Evolutionary conservation across 2,888 invertebrate genomes (phyloP), one percentile per base, ranked within the genome.

Genomic region (Geotrupes spiniger): DNA sequence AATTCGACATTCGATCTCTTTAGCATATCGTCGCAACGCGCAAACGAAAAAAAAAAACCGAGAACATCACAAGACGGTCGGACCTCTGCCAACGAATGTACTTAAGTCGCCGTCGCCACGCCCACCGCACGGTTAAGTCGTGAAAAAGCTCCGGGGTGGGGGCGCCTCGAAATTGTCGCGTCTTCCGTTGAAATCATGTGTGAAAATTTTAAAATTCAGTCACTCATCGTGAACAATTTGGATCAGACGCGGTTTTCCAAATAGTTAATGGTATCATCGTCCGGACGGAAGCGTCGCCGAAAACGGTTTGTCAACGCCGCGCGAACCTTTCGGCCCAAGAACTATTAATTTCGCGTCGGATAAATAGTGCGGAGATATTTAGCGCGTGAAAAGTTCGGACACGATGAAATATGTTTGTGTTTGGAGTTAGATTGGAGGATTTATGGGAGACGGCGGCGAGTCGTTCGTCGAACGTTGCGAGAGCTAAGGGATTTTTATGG

Each of bases 181-280:
- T 50, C 49, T 52, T 49, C 61, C 66, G 69, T 63, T 70, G 69
- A 70, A 68, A 69, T 63, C 68, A 70, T 67, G 70, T 70, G 70
- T 70, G 69, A 70, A 70, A 70, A 70, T 62, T 54, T 54, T 49
- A 55, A 62, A 61, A 61, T 65, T 64, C 65, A 69, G 69, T 70
- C 69, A 60, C 63, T 70, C 70, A 70, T 62, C 69, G 63, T 55
- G 51, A 56, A 64, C 66, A 66, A 67, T 68, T 69, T 53, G 62
- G 61, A 59, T 46, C 47, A 54, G 58, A 46, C 28, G 54, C 49
- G 51, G 45, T 49, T 49, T 52, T 51, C 44, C 43, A 45, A 46
- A 47, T 49, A 46, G 53, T 51, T 53, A 53, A 53, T 47, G 40
- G 3, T 21, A 3, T 37, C 45, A 40, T 42, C 31, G 45, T 41